Percentiles rank a stretch among this genome's conserved stretches.
Evolutionary conservation across 2,797 vertebrate genomes (phyloP).

Genomic region (Taeniopygia guttata): DNA sequence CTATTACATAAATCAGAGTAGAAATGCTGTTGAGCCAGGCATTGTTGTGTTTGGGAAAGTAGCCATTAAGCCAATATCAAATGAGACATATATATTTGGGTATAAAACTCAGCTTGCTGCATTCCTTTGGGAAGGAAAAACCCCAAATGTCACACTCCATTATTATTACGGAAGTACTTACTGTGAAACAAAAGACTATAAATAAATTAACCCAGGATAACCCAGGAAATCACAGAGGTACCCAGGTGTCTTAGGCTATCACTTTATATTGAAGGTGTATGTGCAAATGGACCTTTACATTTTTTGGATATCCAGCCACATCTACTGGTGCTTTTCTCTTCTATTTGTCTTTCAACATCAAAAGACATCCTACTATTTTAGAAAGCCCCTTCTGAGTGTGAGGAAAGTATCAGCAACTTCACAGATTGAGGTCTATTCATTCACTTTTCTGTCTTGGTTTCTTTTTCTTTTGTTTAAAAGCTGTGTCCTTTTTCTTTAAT

Average conservation of each 20-base stretch:
- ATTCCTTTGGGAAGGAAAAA: background rate
- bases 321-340: background rate
- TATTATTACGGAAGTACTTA: background rate
- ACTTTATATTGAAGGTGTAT: background rate
- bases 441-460: background rate
- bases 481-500: accelerated
- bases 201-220: background rate
- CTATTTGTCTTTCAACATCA: background rate
- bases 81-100: background rate
- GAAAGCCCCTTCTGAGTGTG: background rate
- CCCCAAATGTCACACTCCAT: background rate
- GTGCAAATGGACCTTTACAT: background rate
- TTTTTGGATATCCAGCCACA: background rate
- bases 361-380: background rate
- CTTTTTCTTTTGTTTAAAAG: background rate
- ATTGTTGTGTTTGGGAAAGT: background rate
- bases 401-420: background rate
- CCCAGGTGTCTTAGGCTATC: background rate
- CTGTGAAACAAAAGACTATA: background rate
- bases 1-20: background rate
- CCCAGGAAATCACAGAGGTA: background rate
- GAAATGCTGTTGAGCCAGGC: background rate
- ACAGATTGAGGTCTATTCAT: background rate
- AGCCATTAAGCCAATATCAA: background rate
- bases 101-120: background rate